Evolutionary conservation across 2,888 invertebrate species (phyloP).

Genomic region (Trilocha varians): DNA sequence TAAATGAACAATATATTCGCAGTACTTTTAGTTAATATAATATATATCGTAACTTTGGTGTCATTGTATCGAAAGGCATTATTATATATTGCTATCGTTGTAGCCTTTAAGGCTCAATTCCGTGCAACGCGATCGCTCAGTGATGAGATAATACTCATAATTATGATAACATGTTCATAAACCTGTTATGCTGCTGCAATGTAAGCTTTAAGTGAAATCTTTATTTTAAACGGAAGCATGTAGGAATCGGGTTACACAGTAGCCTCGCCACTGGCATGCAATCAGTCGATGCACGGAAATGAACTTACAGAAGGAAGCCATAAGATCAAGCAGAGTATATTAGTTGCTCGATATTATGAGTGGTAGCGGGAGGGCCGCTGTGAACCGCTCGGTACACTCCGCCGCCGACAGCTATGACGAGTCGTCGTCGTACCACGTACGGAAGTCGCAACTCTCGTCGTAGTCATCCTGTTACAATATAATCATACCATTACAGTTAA

Average conservation of each 20-base stretch:
- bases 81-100: slow-evolving; percentile 5
- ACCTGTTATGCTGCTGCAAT: background rate
- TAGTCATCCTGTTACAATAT: slow-evolving; percentile 51
- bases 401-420: slow-evolving; percentile 57
- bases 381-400: too few relatives aligned
- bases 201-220: slow-evolving; percentile 16
- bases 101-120: slow-evolving; percentile 2
- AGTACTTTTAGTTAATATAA: slow-evolving; percentile 35
- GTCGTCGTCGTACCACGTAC: slow-evolving; percentile 66
- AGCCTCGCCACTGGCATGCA: too few relatives aligned
- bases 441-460: slow-evolving; percentile 60
- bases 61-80: slow-evolving; percentile 40
- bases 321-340: too few relatives aligned
- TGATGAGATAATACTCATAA: too few relatives aligned
- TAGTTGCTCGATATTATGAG: too few relatives aligned
- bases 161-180: too few relatives aligned
- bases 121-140: background rate
- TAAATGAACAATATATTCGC: slow-evolving; percentile 37
- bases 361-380: too few relatives aligned
- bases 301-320: too few relatives aligned
- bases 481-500: too few relatives aligned
- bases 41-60: slow-evolving; percentile 62
- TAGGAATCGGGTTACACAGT: too few relatives aligned
- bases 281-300: too few relatives aligned
- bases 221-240: slow-evolving; percentile 17